Evolutionary conservation across 2,797 vertebrate species (phyloP), one percentile per base, ranked within the genome.

Genomic region (Xerus rutilus): DNA sequence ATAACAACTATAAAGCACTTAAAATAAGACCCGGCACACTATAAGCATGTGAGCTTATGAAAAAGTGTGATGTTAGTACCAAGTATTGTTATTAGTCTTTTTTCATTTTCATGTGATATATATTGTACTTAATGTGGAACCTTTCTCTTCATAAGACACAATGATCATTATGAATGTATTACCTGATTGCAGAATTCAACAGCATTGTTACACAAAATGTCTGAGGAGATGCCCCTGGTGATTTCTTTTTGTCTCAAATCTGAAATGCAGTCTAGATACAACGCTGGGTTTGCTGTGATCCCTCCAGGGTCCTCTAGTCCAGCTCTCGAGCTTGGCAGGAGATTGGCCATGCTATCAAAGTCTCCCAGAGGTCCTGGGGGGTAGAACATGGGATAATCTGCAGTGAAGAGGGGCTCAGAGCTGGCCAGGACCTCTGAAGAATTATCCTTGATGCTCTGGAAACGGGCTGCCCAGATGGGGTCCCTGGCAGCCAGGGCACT

Each of bases 131-230:
- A 47, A 21, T 23, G n/a, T 0, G 1, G 20, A 79, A 17, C 14
- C 62, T 52, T 72, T 15, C 39, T 78, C 82, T 67, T 23, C 7
- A 52, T 57, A 49, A 43, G 54, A 67, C 4, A 64, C 4, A 67
- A 67, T 9, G 21, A 32, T 79, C 72, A 57, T 54, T 21, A 57
- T 7, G 86, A 90, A 90, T 15, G 13, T 15, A 52, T 91, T 97
- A 96, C 97, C 97, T 97, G 97, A 72, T 57, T 84, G 54, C n/a
- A 78, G 78, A 87, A n/a, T 32, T 96, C 86, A 9, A 65, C 20
- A 72, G 91, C 23, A n/a, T 84, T 90, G 4, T 89, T n/a, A 32
- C 21, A 64, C 10, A 86, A 72, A 28, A 70, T 2, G 1, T 59
- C 14, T 52, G 95, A 90, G 4, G 93, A 85, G 69, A 52, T 20